phyloP scores from a whole-genome alignment of 2,113 vertebrate genomes.

The Tiliqua scincoides region DNA sequence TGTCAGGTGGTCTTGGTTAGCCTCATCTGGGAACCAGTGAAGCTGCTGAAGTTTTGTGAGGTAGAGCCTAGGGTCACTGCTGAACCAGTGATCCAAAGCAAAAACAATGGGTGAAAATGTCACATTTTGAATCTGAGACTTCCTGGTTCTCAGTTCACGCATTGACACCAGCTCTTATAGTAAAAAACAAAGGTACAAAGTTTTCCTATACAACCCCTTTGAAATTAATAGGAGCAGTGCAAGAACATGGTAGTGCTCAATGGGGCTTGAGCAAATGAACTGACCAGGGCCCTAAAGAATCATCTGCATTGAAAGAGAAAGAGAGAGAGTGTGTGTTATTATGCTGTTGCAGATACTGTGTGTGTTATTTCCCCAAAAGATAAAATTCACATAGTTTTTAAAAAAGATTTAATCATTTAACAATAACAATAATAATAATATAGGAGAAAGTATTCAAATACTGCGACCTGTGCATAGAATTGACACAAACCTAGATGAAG shows the following conservation, averaged over 20 bases:
- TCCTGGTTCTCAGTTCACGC: no score
- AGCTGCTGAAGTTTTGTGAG: no score
- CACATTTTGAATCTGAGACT: not conserved
- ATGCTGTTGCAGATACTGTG: constrained; percentile 34
- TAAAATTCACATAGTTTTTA: constrained; percentile 22
- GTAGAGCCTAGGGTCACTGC: not conserved
- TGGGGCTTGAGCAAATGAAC: not conserved
- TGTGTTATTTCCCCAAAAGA: constrained; percentile 18
- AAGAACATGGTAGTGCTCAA: not conserved
- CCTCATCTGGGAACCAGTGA: no score
- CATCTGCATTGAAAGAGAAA: constrained; percentile 11
- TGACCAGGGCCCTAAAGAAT: not conserved
- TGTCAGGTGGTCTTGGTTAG: no score
- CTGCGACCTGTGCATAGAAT: no score
- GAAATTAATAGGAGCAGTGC: not conserved
- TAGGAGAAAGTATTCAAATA: no score
- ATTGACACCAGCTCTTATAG: not conserved
- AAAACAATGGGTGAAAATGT: not conserved
- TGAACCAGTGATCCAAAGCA: not conserved
- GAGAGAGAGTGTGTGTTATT: not conserved
- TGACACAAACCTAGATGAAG: no score
- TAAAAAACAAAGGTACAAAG: not conserved
- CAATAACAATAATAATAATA: no score
- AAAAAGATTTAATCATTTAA: constrained; percentile 1
- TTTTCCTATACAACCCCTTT: not conserved